Base-by-base conservation (phyloP, 2,888 invertebrate species). In the Drosophila leonis region DNA sequence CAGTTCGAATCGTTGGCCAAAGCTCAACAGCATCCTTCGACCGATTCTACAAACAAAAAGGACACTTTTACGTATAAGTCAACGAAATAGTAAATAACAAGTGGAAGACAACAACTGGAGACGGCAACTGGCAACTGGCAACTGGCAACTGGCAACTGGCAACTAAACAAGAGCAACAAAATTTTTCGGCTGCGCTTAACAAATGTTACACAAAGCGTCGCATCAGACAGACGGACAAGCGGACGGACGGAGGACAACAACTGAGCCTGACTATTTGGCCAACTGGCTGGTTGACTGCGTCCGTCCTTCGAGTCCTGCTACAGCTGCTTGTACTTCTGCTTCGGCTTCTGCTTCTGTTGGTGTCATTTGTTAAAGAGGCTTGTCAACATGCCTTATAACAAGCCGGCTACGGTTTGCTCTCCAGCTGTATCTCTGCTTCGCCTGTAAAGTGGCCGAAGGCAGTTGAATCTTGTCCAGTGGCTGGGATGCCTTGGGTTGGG, bases 341-440 rank as follows among this genome's bases (percentile, higher is more conserved):
- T 24, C 24, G 24, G 29, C 48, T 48, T 9, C 24, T 29, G 48
- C 78, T 76, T 71, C 84, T 84, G 89, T 82, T 91, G 91, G 90
- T 91, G 91, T 91, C 91, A 92, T 91, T 91, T 91, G 92, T 88
- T 91, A 91, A 91, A 91, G 91, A 91, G 91, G 91, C 91, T 91
- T 91, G 91, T 91, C 92, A 91, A 91, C 91, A 91, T 88, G 90
- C 79, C 91, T 85, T 87, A 83, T 90, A 90, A 90, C 90, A 88
- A 88, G 82, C 90, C 82, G 77, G 80, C 82, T 84, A 87, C 54
- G 89, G 80, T 72, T 85, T 79, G 84, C 63, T 65, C 75, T 72
- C 69, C 48, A 61, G 68, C 65, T 68, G 56, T 66, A 44, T 72
- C 63, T 61, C 66, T 59, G 51, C 52, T 44, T 49, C 78, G 73